phyloP scores from a whole-genome alignment of 2,888 invertebrate genomes.

The Carcina quercana region DNA sequence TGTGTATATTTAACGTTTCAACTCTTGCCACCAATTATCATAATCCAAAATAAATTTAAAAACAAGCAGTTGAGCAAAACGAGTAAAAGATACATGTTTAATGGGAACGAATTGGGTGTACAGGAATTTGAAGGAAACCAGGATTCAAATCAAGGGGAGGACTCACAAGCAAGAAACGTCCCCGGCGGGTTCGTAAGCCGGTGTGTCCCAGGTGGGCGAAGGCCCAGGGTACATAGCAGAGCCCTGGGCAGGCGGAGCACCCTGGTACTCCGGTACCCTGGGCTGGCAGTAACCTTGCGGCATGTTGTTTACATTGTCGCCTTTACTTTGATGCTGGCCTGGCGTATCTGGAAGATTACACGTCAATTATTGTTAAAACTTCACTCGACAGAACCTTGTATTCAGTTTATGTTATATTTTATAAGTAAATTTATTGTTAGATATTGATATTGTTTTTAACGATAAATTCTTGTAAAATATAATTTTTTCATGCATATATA shows the following conservation, averaged over 20 bases:
- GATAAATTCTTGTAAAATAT: no score
- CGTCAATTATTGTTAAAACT: no score
- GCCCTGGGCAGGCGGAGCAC: slow-evolving; percentile 40
- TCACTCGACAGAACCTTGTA: no score
- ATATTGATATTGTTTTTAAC: no score
- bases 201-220: slow-evolving; percentile 53
- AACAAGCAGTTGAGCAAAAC: no score
- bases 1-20: no score
- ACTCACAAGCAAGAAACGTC: slow-evolving; percentile 72
- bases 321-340: slow-evolving; percentile 56
- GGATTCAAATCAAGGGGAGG: slow-evolving; percentile 55
- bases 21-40: no score
- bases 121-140: slow-evolving; percentile 27
- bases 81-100: no score
- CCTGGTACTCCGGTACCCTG: slow-evolving; percentile 57
- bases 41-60: no score
- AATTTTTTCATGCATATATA: no score
- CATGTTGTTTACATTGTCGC: slow-evolving; percentile 74
- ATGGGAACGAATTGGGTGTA: slow-evolving; percentile 12
- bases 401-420: no score
- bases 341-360: slow-evolving; percentile 62
- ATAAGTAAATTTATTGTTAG: no score
- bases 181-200: slow-evolving; percentile 65
- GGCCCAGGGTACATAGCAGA: slow-evolving; percentile 49
- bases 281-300: slow-evolving; percentile 55